Base-by-base conservation (phyloP, 2,797 vertebrate genomes). In the Xiphorhynchus erythropygius region DNA sequence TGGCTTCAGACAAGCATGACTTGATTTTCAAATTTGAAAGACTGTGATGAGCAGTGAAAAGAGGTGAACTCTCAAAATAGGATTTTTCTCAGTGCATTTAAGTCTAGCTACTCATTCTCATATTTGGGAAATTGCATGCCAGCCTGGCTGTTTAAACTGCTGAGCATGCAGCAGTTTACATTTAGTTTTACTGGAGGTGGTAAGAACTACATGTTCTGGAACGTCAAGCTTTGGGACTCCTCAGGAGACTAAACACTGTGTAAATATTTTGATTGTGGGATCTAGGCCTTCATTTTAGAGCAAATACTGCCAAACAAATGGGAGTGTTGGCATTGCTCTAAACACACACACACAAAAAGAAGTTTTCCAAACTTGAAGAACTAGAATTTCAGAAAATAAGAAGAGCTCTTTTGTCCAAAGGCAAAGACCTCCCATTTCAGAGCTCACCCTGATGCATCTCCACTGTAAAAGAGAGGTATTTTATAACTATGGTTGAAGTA, bases 211-310 rank as follows among this genome's bases (percentile, higher is more conserved):
- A 30, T 23, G 23, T 73, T 90, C 46, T 86, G 87, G 18, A 49
- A 89, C 77, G 64, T 42, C 44, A 87, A 49, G 39, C 32, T 89
- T 88, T 84, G 62, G 12, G 27, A 91, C 95, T 91, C 77, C 76
- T 86, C 15, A 13, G 55, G 28, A 93, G 33, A 30, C 23, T 77
- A 90, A 89, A 82, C 24, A 74, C 2, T 74, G 12, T 62, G 87
- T 53, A 93, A 94, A 93, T 84, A 18, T 90, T 95, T 89, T 83
- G 77, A 89, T 35, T 63, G 47, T 21, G 33, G 65, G 11, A 79
- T 74, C 71, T 64, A 74, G 30, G 77, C 63, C 68, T 49, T 59
- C 37, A 56, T 21, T 13, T 70, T 57, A 80, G 22, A 73, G 65
- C 22, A 50, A n/a, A 70, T 68, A 60, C 57, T 88, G 62, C 42